These are phyloP conservation scores for Tiliacea citrago DNA, from an alignment of 2,888 invertebrate species.

Conservation along the genomic window DNA sequence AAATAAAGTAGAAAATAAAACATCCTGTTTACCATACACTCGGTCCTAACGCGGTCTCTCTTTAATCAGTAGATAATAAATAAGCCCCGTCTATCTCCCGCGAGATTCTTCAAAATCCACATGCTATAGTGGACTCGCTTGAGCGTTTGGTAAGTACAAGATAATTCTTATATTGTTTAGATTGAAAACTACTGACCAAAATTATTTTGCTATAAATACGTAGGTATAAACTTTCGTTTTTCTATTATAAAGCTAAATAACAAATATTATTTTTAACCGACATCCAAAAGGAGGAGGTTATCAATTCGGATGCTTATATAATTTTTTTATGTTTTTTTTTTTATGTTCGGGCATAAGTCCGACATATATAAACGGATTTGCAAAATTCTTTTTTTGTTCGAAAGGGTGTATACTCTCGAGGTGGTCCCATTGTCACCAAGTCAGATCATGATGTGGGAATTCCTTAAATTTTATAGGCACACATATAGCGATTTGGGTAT, in stretches of 20 bases:
- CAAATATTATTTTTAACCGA: neutral
- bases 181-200: neutral
- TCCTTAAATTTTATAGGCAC: no score
- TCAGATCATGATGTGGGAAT: no score
- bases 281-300: no score
- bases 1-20: constrained; percentile 44
- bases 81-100: constrained; percentile 53
- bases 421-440: no score
- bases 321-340: no score
- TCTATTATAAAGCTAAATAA: neutral
- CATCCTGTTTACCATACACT: constrained; percentile 50
- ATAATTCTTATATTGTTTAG: neutral
- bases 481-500: no score
- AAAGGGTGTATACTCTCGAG: no score
- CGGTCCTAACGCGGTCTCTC: constrained; percentile 27
- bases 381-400: no score
- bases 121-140: constrained; percentile 33
- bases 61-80: constrained; percentile 73
- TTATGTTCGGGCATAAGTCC: no score
- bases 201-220: neutral
- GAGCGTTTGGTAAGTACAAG: constrained; percentile 32
- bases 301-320: no score
- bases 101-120: constrained; percentile 59
- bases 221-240: no score
- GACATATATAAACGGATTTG: no score